Evolutionary conservation across 2,113 vertebrate genomes (phyloP), one percentile per base, ranked within the genome.

Genomic region (Cyprinodon variegatus): DNA sequence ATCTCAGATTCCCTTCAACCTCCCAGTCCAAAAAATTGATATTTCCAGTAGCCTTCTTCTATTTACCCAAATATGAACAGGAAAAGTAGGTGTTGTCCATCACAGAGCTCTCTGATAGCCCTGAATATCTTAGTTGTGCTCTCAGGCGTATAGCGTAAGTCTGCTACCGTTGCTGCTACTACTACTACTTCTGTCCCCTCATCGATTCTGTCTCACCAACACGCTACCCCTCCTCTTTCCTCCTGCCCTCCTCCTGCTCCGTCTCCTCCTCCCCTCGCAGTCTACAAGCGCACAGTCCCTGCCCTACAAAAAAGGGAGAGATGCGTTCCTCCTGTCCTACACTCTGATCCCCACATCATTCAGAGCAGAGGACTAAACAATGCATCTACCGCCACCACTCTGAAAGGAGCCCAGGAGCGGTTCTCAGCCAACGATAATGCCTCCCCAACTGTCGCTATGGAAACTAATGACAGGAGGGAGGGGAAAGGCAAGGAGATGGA

Each of bases 391-490:
- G 91, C 85, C 92, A 89, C 83, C 82, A 83, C 93, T 94, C 93
- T 94, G 95, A 95, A 95, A 95, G 92, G 92, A 94, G 89, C 93
- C 91, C 92, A 89, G 88, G 93, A 95, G 93, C 94, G 91, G 94
- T 93, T 94, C 94, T 90, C 94, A 94, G 94, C 86, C 95, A 80
- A 89, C 93, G 84, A 95, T 96, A 97, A 97, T 95, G 95, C 96
- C 93, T 89, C 93, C 92, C 83, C 92, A 87, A 68, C 79, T 84
- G 95, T 98, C 95, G 82, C 96, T 95, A 97, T 96, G 95, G 96
- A 94, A 96, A 98, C 96, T 95, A 96, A 96, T 95, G 93, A 92
- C 90, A 61, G 78, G 71, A 66, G 82, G 53, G 65, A 70, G 46
- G 41, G 22, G 4, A 61, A 72, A 43, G 37, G 43, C 17, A 9